Base-by-base conservation (phyloP, 2,797 vertebrate genomes). In the Pangasius krempfi region DNA sequence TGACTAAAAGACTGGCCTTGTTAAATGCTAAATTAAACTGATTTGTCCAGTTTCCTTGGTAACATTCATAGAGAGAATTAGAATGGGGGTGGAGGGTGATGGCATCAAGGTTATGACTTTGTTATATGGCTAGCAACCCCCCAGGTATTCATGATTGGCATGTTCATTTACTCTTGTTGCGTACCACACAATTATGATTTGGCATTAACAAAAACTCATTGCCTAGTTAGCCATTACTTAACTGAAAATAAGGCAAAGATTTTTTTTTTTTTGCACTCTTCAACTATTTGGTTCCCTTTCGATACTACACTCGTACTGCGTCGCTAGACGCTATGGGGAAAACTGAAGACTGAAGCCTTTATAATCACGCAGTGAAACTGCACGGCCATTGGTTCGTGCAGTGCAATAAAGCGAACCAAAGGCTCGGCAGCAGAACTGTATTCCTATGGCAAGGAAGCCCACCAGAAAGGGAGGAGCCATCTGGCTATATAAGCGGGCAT, bases 1-100 rank as follows among this genome's bases (percentile, higher is more conserved):
- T 88, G 73, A 89, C 72, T 88, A 40, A 64, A 37, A 72, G 68
- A 62, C 56, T 87, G 76, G 89, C 66, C 88, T 90, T 90, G 85
- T 86, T 86, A 85, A 88, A 88, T 82, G 18, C 18, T 80, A 33
- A 33, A 33, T 56, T 82, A 83, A 72, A 37, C n/a, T 54, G 10
- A 56, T 83, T 85, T 37, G n/a, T 25, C 33, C 3, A 22, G 81
- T 91, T 90, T 84, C 73, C 85, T 40, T 86, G 62, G 86, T 70
- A 87, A 86, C 84, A 81, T 54, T 78, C 54, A 88, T 2, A 25
- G 22, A 70, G n/a, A 4, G 47, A 52, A 47, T 54, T 72, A 37
- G 18, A 56, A 80, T 22, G 16, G 6, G 0, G 16, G 14, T 18
- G 22, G 64, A 27, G 25, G 8, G 70, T 76, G 25, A 76, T 37